These are phyloP conservation scores for Aldrovandia affinis DNA, from an alignment of 2,797 vertebrate genomes.

Conservation along the genomic window DNA sequence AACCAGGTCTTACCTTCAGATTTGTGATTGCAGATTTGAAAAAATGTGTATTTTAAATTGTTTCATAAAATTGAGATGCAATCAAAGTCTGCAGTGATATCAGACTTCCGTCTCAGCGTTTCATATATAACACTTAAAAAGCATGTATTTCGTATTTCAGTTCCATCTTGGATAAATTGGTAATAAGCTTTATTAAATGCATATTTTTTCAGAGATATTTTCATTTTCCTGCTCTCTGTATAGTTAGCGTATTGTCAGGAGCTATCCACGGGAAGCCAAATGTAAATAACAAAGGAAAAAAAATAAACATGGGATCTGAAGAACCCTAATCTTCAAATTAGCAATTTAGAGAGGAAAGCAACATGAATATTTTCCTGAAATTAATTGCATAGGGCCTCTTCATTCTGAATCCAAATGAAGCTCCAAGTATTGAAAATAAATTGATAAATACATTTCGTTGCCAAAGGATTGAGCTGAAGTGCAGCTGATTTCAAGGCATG, in stretches of 20 bases:
- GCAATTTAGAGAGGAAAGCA: conserved; percentile 53
- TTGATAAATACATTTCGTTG: not conserved
- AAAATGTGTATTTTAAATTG: not conserved
- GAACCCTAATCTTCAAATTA: conserved; percentile 56
- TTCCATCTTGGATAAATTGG: conserved; percentile 53
- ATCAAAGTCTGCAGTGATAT: not conserved
- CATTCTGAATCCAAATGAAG: not conserved
- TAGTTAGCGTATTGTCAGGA: conserved; percentile 45
- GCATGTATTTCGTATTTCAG: conserved; percentile 55
- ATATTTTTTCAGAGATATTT: not conserved
- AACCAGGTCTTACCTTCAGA: not conserved
- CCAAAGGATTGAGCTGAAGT: no score
- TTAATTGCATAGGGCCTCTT: not conserved
- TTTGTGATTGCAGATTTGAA: not conserved
- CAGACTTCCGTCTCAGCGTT: not conserved
- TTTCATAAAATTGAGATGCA: not conserved
- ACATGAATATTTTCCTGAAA: not conserved
- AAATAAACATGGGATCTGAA: conserved; percentile 62
- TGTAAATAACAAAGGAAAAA: conserved; percentile 63
- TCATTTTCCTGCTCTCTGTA: conserved; percentile 10
- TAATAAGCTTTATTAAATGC: conserved; percentile 62
- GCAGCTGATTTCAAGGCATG: no score
- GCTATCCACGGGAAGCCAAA: conserved; percentile 48
- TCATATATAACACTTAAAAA: conserved; percentile 63
- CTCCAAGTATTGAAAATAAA: not conserved